These are phyloP conservation scores for Physella acuta DNA, from an alignment of 1,140 invertebrate genomes.

Conservation along the genomic window DNA sequence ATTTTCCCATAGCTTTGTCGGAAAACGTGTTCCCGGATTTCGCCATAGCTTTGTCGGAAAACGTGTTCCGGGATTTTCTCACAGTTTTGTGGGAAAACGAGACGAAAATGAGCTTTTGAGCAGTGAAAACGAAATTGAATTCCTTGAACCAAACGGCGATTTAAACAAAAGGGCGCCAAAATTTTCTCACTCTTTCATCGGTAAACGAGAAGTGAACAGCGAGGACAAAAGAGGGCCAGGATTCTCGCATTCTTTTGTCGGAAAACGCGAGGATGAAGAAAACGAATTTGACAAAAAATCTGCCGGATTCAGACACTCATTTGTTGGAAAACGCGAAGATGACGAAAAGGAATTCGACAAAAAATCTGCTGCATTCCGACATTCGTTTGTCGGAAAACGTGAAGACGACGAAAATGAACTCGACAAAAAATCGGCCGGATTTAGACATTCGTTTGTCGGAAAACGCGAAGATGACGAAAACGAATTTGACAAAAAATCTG, in stretches of 20 bases:
- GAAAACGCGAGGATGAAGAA: constrained; percentile 17
- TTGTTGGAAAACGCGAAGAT: constrained; percentile 19
- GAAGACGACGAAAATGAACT: background rate
- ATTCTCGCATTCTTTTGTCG: constrained; percentile 27
- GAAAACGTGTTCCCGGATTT: constrained; percentile 14
- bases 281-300: constrained; percentile 8
- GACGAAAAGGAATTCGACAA: no score
- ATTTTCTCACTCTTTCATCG: constrained; percentile 11
- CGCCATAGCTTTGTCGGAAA: constrained; percentile 10
- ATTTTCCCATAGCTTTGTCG: constrained; percentile 14
- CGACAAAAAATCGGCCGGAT: background rate
- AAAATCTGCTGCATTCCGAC: background rate
- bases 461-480: background rate
- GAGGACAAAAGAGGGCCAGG: constrained; percentile 23
- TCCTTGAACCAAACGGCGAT: background rate
- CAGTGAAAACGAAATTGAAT: no score
- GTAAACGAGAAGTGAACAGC: background rate
- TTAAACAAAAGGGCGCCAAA: background rate
- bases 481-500: background rate
- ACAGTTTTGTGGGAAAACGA: constrained; percentile 14
- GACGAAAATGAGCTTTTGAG: background rate
- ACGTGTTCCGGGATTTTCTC: background rate
- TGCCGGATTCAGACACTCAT: constrained; percentile 1
- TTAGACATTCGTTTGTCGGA: background rate
- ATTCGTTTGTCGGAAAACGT: background rate